Conservation (phyloP, 2,888 invertebrate genomes). For the Pristionchus fissidentatus region DNA sequence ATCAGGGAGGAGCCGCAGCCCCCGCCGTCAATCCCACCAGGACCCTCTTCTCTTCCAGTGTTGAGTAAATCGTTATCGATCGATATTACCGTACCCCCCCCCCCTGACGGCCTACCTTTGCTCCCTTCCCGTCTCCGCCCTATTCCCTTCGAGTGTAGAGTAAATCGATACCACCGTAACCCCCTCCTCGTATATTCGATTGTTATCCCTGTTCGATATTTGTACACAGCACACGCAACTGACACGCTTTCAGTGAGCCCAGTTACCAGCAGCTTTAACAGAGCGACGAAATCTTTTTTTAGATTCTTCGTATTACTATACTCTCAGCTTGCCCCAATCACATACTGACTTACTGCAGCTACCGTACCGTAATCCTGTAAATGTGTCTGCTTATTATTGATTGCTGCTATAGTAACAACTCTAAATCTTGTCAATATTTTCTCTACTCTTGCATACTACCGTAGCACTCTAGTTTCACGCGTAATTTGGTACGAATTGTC, state of each 20-base stretch:
- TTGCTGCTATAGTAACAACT: background rate
- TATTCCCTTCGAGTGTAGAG: background rate
- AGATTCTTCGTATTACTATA: background rate
- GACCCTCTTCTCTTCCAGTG: conserved; percentile 26
- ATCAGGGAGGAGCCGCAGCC: background rate
- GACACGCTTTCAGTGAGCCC: conserved; percentile 1
- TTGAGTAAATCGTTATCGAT: background rate
- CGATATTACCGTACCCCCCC: background rate
- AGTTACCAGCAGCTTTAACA: conserved; percentile 26
- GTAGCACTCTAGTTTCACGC: background rate
- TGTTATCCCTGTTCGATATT: background rate
- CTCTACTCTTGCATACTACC: background rate
- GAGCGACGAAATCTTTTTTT: too few relatives aligned
- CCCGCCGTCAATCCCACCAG: background rate
- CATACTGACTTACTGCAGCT: too few relatives aligned
- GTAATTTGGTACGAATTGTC: conserved; percentile 17
- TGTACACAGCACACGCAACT: background rate
- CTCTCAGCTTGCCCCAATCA: background rate
- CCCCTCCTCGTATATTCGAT: background rate
- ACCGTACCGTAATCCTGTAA: background rate
- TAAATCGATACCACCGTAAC: background rate
- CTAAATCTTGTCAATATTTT: background rate
- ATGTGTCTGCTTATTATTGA: too few relatives aligned
- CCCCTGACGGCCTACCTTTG: background rate
- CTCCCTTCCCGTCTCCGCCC: background rate